phyloP scores from a whole-genome alignment of 2,113 vertebrate genomes.

The Amblyornis subalaris region DNA sequence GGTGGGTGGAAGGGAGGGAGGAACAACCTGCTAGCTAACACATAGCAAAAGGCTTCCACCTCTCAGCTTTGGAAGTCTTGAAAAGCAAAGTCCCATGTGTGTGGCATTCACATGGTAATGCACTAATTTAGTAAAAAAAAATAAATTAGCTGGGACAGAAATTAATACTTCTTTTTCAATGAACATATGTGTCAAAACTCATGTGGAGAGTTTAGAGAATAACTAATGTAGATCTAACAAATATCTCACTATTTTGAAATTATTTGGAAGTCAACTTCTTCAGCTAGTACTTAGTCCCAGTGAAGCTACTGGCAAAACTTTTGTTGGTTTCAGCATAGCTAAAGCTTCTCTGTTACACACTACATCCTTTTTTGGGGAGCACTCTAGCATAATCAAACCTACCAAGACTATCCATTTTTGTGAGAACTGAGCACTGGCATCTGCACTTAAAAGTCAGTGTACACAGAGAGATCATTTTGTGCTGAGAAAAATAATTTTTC shows the following conservation, averaged over 20 bases:
- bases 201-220: not conserved
- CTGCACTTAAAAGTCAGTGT: not conserved
- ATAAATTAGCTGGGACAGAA: not conserved
- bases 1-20: not conserved
- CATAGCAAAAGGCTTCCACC: slow-evolving; percentile 29
- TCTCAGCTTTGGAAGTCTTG: slow-evolving; percentile 22
- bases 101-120: not conserved
- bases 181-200: not conserved
- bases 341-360: not conserved
- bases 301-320: not conserved
- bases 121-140: not conserved
- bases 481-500: not conserved
- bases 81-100: not conserved
- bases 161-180: not conserved
- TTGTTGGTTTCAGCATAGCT: not conserved
- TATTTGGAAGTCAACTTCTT: not conserved
- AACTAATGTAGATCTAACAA: not conserved
- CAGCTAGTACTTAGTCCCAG: not conserved
- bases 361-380: not conserved
- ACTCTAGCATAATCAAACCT: not conserved
- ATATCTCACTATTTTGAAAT: not conserved
- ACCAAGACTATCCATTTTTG: not conserved
- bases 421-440: not conserved
- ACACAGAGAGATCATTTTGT: not conserved
- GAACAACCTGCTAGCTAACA: not conserved